Conservation (phyloP, 2,797 vertebrate species). For the Aphelocoma californica region DNA sequence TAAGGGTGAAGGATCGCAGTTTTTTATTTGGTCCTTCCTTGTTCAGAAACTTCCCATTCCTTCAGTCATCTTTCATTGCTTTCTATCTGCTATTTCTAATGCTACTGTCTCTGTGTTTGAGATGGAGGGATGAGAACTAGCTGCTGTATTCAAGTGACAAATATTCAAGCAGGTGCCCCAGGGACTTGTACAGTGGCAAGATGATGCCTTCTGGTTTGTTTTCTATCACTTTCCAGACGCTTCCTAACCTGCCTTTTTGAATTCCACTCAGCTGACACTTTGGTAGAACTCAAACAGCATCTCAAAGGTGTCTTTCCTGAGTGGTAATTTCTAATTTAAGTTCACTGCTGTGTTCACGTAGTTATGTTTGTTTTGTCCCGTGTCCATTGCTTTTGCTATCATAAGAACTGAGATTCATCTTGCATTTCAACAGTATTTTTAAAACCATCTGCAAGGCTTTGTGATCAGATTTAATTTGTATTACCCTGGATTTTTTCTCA, state of each 20-base stretch:
- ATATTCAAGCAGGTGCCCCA: background rate
- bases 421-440: background rate
- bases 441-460: background rate
- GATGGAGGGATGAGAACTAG: background rate
- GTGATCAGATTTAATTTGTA: background rate
- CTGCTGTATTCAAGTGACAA: background rate
- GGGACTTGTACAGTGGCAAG: background rate
- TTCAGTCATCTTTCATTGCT: background rate
- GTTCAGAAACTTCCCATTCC: background rate
- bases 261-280: background rate
- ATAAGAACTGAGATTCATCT: background rate
- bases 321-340: background rate
- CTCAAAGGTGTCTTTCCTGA: background rate
- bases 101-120: background rate
- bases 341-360: background rate
- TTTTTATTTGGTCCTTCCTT: background rate
- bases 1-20: background rate
- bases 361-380: background rate
- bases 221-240: background rate
- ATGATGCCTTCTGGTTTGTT: background rate
- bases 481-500: background rate
- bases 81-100: background rate
- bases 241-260: background rate
- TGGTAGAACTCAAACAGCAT: background rate
- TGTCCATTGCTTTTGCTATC: background rate